phyloP scores from a whole-genome alignment of 2,113 vertebrate species.

The Macaca mulatta region DNA sequence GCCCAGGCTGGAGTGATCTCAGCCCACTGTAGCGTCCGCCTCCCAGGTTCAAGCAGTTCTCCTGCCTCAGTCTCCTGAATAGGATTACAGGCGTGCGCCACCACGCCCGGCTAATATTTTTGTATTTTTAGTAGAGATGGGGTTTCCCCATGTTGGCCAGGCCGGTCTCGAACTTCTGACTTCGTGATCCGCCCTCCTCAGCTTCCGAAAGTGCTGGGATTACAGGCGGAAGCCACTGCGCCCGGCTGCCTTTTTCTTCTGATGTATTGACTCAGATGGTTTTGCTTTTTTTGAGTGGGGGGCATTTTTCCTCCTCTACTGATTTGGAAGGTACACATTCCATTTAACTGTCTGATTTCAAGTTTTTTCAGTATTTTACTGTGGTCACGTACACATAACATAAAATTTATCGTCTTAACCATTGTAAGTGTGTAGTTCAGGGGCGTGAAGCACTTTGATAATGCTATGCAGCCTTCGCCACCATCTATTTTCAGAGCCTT shows the following conservation, averaged over 20 bases:
- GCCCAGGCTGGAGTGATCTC: neutral
- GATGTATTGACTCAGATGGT: neutral
- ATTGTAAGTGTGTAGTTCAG: neutral
- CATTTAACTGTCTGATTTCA: neutral
- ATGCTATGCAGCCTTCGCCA: neutral
- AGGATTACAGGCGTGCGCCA: neutral
- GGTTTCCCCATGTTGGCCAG: neutral
- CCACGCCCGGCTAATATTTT: neutral
- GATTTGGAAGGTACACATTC: neutral
- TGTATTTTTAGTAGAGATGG: neutral
- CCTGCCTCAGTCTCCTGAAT: neutral
- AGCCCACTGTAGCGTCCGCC: neutral
- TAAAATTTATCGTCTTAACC: neutral
- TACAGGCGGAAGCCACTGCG: too few relatives aligned
- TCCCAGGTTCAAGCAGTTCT: neutral
- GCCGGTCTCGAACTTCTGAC: neutral
- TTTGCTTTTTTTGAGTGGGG: neutral
- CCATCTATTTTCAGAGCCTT: neutral
- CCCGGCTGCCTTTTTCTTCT: neutral
- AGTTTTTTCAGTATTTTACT: neutral
- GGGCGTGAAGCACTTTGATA: neutral
- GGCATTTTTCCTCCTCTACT: neutral
- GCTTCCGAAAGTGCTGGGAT: neutral
- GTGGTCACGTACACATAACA: neutral
- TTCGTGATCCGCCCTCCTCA: accelerated